Base-by-base conservation (phyloP, 2,888 invertebrate species). In the Polyommatus iphigenia region DNA sequence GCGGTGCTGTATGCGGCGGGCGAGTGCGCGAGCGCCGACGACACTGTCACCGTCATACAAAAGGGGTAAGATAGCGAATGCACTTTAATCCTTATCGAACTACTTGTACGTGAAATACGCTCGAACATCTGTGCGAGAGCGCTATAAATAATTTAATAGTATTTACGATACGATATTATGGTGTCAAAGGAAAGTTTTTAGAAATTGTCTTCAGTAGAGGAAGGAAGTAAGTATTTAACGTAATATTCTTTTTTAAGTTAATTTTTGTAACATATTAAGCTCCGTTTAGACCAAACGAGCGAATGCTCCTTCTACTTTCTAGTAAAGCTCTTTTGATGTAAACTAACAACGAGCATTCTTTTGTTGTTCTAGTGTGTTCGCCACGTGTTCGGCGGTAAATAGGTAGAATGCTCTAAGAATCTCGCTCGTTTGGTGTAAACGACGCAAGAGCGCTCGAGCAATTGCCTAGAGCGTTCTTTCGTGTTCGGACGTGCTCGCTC, bases 41-140 rank as follows among this genome's bases (percentile, higher is more conserved):
- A 79, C 20, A 82, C 83, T 80, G 84, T 90, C 57, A 82, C 86
- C 71, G 88, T 91, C 50, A 79, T 87, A 62, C 85, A 85, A 80
- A 79, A 82, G 80, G 85, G 81, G 90, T 90, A 78, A 89, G 88
- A 84, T 67, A 73, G 24, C 20, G 24, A 46, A 20, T 73, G 72
- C 41, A 41, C 41, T 46, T 73, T 41, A 46, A 46, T 73, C 41
- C 2, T 46, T 41, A n/a, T 73, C 20, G 20, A 20, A 29, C 29
- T 29, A 32, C 67, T 67, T 62, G 15, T 29, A 67, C 2, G 67
- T 67, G 1, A 0, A 67, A 67, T 67, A 32, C 32, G 67, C 29
- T 32, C 29, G 67, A 32, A 67, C 67, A 32, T 67, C 32, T 67
- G 67, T 29, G 32, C 20, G 10, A 62, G 62, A 3, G 62, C 15